Percentiles rank a stretch among this genome's conserved stretches.
phyloP scores from a whole-genome alignment of 2,888 invertebrate genomes.

The Noctua janthe region DNA sequence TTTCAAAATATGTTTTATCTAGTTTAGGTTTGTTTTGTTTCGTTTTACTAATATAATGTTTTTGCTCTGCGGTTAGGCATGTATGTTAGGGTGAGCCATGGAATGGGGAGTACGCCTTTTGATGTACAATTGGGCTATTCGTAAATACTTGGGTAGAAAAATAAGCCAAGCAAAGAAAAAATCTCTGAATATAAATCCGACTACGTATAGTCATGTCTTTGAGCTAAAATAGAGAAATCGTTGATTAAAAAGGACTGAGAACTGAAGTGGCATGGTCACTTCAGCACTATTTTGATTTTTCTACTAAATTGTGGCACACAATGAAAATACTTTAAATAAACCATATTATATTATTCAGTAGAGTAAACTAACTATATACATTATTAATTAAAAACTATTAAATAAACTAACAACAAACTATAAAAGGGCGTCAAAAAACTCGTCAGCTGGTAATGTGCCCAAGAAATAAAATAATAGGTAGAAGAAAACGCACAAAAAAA shows the following conservation, averaged over 20 bases:
- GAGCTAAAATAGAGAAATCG: background rate
- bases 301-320: background rate
- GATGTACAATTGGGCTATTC: rapidly evolving
- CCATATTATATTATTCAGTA: no score
- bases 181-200: background rate
- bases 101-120: constrained; percentile 5
- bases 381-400: no score
- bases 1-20: constrained; percentile 33
- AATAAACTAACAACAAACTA: no score
- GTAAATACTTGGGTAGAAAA: background rate
- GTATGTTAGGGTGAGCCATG: constrained; percentile 29
- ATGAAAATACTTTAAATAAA: background rate
- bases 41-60: constrained; percentile 29
- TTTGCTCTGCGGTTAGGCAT: constrained; percentile 52
- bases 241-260: background rate
- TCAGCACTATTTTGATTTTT: background rate
- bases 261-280: background rate
- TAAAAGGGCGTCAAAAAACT: no score
- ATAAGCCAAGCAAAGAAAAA: background rate
- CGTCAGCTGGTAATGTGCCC: no score
- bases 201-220: background rate
- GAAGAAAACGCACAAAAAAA: no score
- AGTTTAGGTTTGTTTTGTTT: constrained; percentile 18
- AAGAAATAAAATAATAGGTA: background rate
- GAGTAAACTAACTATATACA: no score